Evolutionary conservation across 2,113 vertebrate species (phyloP).

Genomic region (Tretioscincus oriximinensis): DNA sequence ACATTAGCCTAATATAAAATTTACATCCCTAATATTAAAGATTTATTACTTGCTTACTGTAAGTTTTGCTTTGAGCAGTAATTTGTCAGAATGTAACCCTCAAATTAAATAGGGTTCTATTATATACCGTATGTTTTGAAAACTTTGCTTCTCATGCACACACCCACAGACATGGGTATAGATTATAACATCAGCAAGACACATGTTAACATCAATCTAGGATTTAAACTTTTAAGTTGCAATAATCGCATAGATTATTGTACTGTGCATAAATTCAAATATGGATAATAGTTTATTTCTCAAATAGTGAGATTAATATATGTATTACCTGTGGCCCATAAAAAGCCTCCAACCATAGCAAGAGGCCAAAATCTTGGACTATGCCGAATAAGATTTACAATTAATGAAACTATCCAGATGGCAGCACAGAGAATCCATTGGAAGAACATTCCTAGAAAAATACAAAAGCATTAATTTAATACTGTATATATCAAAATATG

Average conservation of each 20-base stretch:
- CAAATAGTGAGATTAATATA: not conserved
- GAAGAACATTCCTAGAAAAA: conserved; percentile 87
- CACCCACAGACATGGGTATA: not conserved
- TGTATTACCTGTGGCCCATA: conserved; percentile 88
- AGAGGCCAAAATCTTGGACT: conserved; percentile 85
- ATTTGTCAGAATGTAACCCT: too few species aligned
- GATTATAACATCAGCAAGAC: not conserved
- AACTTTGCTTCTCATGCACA: too few species aligned
- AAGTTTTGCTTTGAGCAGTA: too few species aligned
- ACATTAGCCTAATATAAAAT: too few species aligned
- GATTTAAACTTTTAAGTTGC: not conserved
- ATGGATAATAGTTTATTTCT: not conserved
- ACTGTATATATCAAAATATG: not conserved
- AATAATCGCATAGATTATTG: not conserved
- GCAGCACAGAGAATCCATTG: conserved; percentile 87
- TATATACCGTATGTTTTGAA: too few species aligned
- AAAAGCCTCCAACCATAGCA: conserved; percentile 85
- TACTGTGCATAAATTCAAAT: not conserved
- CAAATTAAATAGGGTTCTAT: too few species aligned
- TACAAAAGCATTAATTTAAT: conserved; percentile 3
- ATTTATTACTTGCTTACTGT: too few species aligned
- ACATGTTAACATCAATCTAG: not conserved
- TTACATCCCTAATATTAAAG: too few species aligned
- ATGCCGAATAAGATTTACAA: conserved; percentile 77
- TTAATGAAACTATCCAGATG: conserved; percentile 80